Evolutionary conservation across 1,140 invertebrate genomes (phyloP).

Genomic region (Platyscapa corneri): DNA sequence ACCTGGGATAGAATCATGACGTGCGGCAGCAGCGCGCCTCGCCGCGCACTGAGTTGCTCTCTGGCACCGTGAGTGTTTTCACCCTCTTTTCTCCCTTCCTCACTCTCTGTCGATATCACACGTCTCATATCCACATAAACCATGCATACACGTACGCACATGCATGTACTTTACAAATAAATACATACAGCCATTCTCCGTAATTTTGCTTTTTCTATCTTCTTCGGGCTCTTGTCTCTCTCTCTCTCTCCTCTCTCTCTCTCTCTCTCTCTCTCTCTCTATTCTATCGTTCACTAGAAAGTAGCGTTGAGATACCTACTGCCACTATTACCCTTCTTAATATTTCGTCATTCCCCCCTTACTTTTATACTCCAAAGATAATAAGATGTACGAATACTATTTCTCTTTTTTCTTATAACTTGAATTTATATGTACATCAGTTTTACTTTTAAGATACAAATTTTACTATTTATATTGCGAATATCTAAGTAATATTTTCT

Average conservation of each 20-base stretch:
- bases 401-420: neutral
- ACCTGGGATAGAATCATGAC: slow-evolving; percentile 71
- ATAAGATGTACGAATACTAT: neutral
- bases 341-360: neutral
- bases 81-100: slow-evolving; percentile 35
- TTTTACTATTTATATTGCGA: no score
- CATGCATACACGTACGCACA: no score
- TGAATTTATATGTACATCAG: neutral
- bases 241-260: no score
- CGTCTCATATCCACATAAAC: no score
- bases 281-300: neutral
- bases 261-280: no score
- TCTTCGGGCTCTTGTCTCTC: neutral
- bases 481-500: no score
- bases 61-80: slow-evolving; percentile 1
- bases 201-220: no score
- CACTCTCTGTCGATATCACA: slow-evolving; percentile 25
- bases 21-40: slow-evolving; percentile 72
- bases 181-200: no score
- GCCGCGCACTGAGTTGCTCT: slow-evolving; percentile 68
- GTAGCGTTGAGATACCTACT: neutral
- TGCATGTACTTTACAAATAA: no score
- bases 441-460: no score
- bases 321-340: neutral
- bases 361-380: slow-evolving; percentile 5